These are phyloP conservation scores for Leguminivora glycinivorella DNA, from an alignment of 1,140 invertebrate species.

Conservation along the genomic window DNA sequence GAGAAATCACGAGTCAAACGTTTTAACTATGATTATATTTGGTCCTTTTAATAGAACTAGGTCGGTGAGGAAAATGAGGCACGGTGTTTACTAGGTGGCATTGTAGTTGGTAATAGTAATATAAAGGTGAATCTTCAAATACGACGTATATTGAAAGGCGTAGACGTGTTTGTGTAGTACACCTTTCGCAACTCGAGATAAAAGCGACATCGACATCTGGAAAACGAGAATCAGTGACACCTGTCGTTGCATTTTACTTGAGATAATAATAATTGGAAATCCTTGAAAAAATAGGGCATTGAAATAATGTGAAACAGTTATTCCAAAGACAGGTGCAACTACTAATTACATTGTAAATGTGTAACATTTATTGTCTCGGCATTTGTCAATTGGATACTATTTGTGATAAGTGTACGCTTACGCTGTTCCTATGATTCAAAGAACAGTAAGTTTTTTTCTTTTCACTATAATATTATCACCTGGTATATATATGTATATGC, in stretches of 20 bases:
- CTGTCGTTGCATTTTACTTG: neutral
- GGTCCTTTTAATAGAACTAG: neutral
- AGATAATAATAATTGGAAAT: neutral
- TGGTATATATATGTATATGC: too few species aligned
- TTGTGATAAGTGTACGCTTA: too few species aligned
- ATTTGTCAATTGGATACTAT: neutral
- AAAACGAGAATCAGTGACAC: constrained; percentile 10
- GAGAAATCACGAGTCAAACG: constrained; percentile 6
- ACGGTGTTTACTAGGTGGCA: neutral
- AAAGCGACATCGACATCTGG: constrained; percentile 12
- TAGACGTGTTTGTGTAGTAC: neutral
- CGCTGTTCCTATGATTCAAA: too few species aligned
- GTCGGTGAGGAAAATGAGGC: neutral
- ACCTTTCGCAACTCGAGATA: constrained; percentile 9
- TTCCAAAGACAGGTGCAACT: neutral
- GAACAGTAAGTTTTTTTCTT: too few species aligned
- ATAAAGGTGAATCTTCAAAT: neutral
- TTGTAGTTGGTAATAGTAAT: neutral
- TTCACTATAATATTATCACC: too few species aligned
- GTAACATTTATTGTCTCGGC: too few species aligned
- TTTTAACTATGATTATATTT: neutral
- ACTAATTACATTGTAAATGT: neutral
- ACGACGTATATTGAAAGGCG: neutral
- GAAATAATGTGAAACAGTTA: neutral
- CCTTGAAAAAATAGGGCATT: neutral